Base-by-base conservation (phyloP, 2,113 vertebrate species). In the Isurus oxyrinchus region DNA sequence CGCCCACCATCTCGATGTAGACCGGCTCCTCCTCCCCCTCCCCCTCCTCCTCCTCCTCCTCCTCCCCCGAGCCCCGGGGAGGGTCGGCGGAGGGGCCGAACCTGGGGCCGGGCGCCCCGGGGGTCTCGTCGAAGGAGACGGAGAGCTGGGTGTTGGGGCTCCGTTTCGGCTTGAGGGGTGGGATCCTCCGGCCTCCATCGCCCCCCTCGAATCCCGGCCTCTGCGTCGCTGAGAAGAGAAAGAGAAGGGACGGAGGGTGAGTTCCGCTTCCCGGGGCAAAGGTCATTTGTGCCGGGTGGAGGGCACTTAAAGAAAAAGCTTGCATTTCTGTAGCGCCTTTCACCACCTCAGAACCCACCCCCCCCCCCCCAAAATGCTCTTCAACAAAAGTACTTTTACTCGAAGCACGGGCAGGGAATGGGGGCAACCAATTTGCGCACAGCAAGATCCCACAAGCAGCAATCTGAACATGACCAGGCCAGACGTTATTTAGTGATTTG, bases 1-100 rank as follows among this genome's bases (percentile, higher is more conserved):
- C 97, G 86, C 99, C 99, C 96, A 99, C 99, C 99, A 99, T 99
- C 97, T 99, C 99, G 0, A 99, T 99, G 97, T 99, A 99, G 79
- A 99, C 99, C 0, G 99, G 99, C 97, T 99, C 99, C 8, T 99
- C 98, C 0, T 99, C 98, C 31, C 98, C 97, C 0, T 27, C 57
- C 72, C n/a, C 90, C 44, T 49, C 44, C 44, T 49, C 16, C 5
- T 5, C 49, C 97, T 97, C 97, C 97, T 98, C 96, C 96, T 96
- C 96, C 96, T 96, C 97, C 97, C 97, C 97, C 97, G 98, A 97
- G 97, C 96, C 91, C 97, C 97, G 96, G 97, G 96, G 97, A 97
- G 76, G 97, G 97, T 76, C 96, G 97, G 27, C 96, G 97, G 55
- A 97, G 97, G 97, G 98, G 98, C 63, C 44, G 53, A 4, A 98